Base-by-base conservation (phyloP, 2,888 invertebrate genomes). In the Ophion ventricosus region DNA sequence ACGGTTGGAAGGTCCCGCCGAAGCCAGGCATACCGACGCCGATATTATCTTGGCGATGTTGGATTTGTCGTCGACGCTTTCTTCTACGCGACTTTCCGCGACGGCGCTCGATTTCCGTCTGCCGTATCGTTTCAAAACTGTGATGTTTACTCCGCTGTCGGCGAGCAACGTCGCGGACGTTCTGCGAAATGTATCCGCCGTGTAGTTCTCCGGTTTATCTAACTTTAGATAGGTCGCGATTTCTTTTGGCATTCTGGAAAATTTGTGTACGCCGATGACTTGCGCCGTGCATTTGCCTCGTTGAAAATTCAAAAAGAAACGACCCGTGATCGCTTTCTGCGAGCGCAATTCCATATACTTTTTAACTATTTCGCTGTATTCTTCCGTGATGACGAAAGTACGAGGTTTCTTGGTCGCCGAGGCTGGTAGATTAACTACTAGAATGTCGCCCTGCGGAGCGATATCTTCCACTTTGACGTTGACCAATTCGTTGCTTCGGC, bases 151-250 rank as follows among this genome's bases (percentile, higher is more conserved):
- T 82, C 87, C 87, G 14, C 81, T 74, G 66, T 89, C 85, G 8
- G 85, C 87, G 3, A 88, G 82, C 29, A 88, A 74, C 2, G 84
- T 82, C 20, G 85, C 81, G 4, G 86, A 87, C 20, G 87, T 85
- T 26, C 86, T 57, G 14, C 87, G 84, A 63, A 88, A 88, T 35
- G 80, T 63, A 67, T 89, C 89, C 79, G 90, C 90, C 85, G 90
- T 88, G 89, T 93, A 93, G 88, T 89, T 89, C 86, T 92, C 90
- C 89, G 85, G 57, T 20, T 87, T 56, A 23, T 82, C 61, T 57
- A 87, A 81, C 25, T 86, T 80, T n/a, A 87, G 70, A 63, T 76
- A 88, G 7, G 26, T 54, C 7, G 88, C 87, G 23, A 87, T 84
- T 74, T 64, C 20, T 66, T 85, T 87, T 29, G 87, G 85, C 76